Conservation (phyloP, 2,888 invertebrate genomes). For the Nomada ruficornis region DNA sequence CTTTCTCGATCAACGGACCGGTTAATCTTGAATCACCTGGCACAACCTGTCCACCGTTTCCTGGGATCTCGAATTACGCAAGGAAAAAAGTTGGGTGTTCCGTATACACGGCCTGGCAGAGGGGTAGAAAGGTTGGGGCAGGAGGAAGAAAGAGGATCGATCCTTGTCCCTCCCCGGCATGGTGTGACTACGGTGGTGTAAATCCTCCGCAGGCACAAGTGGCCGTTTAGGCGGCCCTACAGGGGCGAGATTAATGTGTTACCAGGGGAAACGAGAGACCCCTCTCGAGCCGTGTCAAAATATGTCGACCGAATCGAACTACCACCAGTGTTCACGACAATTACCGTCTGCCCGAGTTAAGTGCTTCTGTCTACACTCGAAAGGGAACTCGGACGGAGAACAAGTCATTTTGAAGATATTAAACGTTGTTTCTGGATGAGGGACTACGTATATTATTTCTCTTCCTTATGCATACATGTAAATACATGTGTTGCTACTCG, state of each 20-base stretch:
- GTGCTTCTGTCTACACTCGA: conserved; percentile 57
- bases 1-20: conserved; percentile 52
- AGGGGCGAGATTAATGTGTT: conserved; percentile 67
- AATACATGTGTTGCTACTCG: background rate
- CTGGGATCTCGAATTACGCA: conserved; percentile 73
- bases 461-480: conserved; percentile 1
- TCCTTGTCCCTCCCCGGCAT: background rate
- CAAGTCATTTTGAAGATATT: conserved; percentile 20
- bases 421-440: background rate
- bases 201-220: conserved; percentile 36
- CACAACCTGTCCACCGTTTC: conserved; percentile 67
- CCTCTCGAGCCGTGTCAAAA: conserved; percentile 70
- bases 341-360: conserved; percentile 52
- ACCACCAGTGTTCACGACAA: conserved; percentile 51
- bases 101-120: conserved; percentile 41
- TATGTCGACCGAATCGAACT: conserved; percentile 55
- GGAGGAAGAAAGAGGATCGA: background rate
- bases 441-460: conserved; percentile 17
- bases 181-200: conserved; percentile 14
- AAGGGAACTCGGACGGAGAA: conserved; percentile 4
- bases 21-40: conserved; percentile 74
- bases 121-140: background rate
- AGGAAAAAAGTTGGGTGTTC: conserved; percentile 57
- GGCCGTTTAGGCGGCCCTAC: conserved; percentile 44
- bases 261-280: conserved; percentile 36